Evolutionary conservation across 2,888 invertebrate genomes (phyloP).

Genomic region (Nephrotoma guestfalica): DNA sequence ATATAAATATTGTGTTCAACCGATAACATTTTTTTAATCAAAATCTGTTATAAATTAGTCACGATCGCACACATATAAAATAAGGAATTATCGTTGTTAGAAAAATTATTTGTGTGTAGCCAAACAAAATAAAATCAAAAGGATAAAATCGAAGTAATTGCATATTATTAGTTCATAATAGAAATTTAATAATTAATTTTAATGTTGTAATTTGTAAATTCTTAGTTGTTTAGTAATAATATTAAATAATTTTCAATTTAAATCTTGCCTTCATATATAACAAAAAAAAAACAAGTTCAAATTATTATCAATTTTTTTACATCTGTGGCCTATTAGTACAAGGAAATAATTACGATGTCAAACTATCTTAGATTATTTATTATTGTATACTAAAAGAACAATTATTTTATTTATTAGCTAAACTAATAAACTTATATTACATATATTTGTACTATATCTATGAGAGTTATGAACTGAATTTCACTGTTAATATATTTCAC

Average conservation of each 20-base stretch:
- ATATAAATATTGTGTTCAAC: not conserved
- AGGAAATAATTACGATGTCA: not conserved
- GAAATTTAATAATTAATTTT: not conserved
- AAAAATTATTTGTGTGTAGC: not conserved
- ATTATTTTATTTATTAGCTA: not conserved
- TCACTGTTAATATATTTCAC: not conserved
- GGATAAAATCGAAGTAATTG: not conserved
- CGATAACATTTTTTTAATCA: not conserved
- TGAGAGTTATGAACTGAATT: not conserved
- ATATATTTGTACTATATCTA: not conserved
- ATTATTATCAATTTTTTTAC: not conserved
- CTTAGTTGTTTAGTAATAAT: not conserved
- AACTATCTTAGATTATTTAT: not conserved
- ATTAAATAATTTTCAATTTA: not conserved
- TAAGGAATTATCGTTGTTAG: not conserved
- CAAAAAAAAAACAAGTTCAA: not conserved
- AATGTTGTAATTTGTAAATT: not conserved
- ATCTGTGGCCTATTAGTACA: not conserved
- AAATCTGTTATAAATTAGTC: not conserved
- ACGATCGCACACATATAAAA: not conserved
- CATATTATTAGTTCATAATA: not conserved
- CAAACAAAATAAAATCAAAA: not conserved
- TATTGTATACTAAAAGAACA: not conserved
- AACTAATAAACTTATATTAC: not conserved
- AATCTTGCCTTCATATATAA: not conserved